Evolutionary conservation across 2,888 invertebrate species (phyloP).

Genomic region (Cantharis flavilabris): DNA sequence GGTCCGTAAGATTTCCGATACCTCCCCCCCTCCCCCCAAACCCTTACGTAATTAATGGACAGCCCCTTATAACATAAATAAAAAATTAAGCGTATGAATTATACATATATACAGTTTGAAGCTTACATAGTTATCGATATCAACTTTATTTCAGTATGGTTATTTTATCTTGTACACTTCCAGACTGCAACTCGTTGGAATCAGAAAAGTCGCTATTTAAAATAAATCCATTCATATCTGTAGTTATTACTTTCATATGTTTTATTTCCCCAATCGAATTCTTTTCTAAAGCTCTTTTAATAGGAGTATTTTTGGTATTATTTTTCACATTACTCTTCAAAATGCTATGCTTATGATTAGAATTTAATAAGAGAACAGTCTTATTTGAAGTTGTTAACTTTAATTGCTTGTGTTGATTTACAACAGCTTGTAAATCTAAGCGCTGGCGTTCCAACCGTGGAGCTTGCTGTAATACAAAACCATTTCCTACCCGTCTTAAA

Average conservation of each 20-base stretch:
- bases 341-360: conserved; percentile 23
- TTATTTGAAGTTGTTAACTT: conserved; percentile 39
- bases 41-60: too few relatives aligned
- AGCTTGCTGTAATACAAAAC: conserved; percentile 58
- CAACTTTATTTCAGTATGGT: conserved; percentile 46
- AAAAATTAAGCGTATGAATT: not conserved
- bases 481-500: conserved; percentile 62
- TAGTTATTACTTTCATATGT: conserved; percentile 42
- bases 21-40: too few relatives aligned
- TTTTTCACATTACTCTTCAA: conserved; percentile 41
- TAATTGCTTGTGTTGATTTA: conserved; percentile 41
- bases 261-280: conserved; percentile 45
- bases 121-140: not conserved
- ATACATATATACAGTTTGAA: not conserved
- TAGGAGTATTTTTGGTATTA: conserved; percentile 40
- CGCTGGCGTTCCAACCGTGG: conserved; percentile 48
- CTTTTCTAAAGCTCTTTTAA: conserved; percentile 43
- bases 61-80: too few relatives aligned
- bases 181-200: conserved; percentile 39
- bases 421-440: conserved; percentile 49
- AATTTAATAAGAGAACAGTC: conserved; percentile 37
- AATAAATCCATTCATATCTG: conserved; percentile 48
- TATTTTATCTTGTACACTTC: conserved; percentile 45
- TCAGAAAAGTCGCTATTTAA: conserved; percentile 49
- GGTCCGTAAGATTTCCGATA: too few relatives aligned